These are phyloP conservation scores for Antheraea assamensis DNA, from an alignment of 2,888 invertebrate genomes.

Conservation along the genomic window DNA sequence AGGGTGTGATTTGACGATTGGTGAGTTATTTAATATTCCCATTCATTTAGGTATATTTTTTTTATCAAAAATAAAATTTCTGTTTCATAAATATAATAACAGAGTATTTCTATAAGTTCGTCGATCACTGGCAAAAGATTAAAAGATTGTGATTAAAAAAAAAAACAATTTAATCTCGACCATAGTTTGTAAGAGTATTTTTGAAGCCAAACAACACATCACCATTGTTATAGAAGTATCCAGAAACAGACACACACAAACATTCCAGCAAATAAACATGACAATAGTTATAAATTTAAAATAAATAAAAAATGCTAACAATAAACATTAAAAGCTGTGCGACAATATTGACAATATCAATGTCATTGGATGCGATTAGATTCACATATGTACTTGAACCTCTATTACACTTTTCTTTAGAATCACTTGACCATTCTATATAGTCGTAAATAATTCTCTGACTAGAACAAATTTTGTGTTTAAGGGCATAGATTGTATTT, in stretches of 20 bases:
- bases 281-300: not conserved
- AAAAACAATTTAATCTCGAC: too few species aligned
- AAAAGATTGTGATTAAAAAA: too few species aligned
- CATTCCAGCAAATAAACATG: not conserved
- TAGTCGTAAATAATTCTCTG: too few species aligned
- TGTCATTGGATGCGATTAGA: not conserved
- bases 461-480: too few species aligned
- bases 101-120: not conserved
- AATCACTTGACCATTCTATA: not conserved
- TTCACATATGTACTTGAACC: not conserved
- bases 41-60: not conserved
- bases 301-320: not conserved
- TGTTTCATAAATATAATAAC: not conserved
- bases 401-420: too few species aligned
- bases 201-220: not conserved
- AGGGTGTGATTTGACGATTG: conserved; percentile 28
- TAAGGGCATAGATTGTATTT: too few species aligned
- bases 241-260: not conserved
- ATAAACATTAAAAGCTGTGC: not conserved
- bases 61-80: not conserved
- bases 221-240: not conserved
- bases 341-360: not conserved
- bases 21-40: conserved; percentile 17
- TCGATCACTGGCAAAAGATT: too few species aligned
- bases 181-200: not conserved